Base-by-base conservation (phyloP, 2,888 invertebrate genomes). In the Trachelus stipa region DNA sequence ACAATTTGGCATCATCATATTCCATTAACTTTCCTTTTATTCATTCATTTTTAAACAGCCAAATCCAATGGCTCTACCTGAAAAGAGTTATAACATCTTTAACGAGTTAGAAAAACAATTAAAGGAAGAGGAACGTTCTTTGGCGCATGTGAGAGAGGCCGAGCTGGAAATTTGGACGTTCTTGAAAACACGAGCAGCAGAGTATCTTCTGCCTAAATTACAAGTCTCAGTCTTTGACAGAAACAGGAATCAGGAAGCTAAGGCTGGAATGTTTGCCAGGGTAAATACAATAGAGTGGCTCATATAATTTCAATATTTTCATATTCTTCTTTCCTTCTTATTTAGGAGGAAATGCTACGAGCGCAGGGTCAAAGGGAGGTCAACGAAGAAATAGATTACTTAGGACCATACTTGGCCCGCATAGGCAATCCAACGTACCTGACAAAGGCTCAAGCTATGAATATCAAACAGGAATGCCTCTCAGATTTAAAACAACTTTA, bases 401-500 rank as follows among this genome's bases (percentile, higher is more conserved):
- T 95, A 34, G 93, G 93, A 6, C 95, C 95, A 0, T 95, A 95
- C 88, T 86, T 95, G 30, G 94, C 94, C 1, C 92, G 93, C 35
- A 91, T 95, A 87, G 93, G 94, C 34, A 92, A 93, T 68, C 92
- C 93, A 0, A 89, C 90, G 0, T 91, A 90, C 56, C 90, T 94
- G 30, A 92, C 92, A 0, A 82, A 85, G 1, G 88, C 90, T 0
- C 90, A 94, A 73, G 93, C 93, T 0, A 69, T 91, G 0, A 91
- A 92, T 75, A 92, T 94, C 56, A 93, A 93, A 23, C 90, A 93
- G 0, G 87, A 93, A 6, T 96, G 96, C 81, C 91, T 96, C 71
- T 92, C 92, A 76, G 96, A 96, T 87, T 95, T 95, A 83, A 95
- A 95, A 85, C 91, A 93, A 0, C 92, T 93, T 56, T 93, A 95